Conservation (phyloP, 2,797 vertebrate species). For the Semotilus atromaculatus region DNA sequence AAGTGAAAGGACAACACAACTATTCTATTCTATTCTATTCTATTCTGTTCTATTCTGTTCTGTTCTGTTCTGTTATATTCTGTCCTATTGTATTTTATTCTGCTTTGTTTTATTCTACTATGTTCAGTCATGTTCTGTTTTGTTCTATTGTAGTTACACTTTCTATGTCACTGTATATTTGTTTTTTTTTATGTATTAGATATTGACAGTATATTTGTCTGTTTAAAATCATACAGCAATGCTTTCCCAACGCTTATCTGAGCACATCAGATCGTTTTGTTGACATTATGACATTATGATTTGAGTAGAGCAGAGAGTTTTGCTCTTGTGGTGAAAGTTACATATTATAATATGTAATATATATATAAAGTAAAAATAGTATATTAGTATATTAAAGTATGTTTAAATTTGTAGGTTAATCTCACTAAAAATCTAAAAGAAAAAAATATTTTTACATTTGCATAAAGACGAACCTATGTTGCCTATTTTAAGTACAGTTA, state of each 20-base stretch:
- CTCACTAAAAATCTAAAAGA: background rate
- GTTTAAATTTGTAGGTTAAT: background rate
- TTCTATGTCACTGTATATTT: background rate
- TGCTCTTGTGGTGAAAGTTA: background rate
- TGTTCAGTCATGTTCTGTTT: background rate
- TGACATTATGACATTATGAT: background rate
- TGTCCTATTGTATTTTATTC: background rate
- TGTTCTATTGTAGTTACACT: background rate
- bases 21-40: background rate
- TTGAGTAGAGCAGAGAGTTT: background rate
- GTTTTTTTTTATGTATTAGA: background rate
- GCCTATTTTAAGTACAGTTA: background rate
- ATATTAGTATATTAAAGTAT: too few relatives aligned
- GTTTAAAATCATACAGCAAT: background rate
- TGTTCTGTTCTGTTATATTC: background rate
- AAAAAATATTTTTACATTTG: background rate
- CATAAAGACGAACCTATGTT: background rate
- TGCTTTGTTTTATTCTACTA: background rate
- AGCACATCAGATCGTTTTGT: conserved; percentile 17
- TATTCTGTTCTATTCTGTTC: background rate
- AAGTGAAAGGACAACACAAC: background rate
- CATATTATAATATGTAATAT: background rate
- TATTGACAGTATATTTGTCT: background rate
- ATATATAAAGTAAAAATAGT: too few relatives aligned
- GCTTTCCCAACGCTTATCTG: background rate